phyloP scores from a whole-genome alignment of 2,797 vertebrate genomes.

The Acestrorhynchus altus region DNA sequence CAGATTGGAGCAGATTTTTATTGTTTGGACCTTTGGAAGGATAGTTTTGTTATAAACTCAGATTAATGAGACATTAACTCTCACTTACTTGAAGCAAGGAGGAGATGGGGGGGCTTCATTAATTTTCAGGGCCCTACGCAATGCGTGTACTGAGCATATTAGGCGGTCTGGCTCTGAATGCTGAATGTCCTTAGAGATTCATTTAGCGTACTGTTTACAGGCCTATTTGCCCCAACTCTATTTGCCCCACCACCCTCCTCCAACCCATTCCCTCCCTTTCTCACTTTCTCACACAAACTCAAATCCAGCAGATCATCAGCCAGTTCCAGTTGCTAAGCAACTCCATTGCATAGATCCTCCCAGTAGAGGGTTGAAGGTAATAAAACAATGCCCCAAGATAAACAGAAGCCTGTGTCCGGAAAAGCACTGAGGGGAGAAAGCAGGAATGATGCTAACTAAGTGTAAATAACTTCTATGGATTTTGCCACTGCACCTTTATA shows the following conservation, averaged over 20 bases:
- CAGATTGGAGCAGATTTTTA: no score
- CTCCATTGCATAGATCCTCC: slow-evolving; percentile 79
- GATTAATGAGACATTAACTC: no score
- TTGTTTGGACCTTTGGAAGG: no score
- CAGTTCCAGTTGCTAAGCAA: slow-evolving; percentile 83
- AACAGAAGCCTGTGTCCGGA: slow-evolving; percentile 72
- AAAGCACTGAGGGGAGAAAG: slow-evolving; percentile 59
- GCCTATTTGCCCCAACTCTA: not conserved
- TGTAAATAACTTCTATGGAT: slow-evolving; percentile 56
- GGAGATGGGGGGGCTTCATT: no score
- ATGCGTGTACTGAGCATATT: no score
- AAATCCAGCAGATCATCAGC: slow-evolving; percentile 74
- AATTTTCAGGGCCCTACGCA: no score
- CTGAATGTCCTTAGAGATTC: no score
- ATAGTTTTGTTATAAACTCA: no score
- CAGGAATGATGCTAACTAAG: slow-evolving; percentile 55
- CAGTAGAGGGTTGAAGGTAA: slow-evolving; percentile 81
- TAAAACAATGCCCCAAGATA: slow-evolving; percentile 86
- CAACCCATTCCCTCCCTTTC: not conserved
- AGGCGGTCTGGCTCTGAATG: no score
- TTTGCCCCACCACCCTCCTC: not conserved
- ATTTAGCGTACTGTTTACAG: not conserved
- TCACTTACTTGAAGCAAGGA: no score
- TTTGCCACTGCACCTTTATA: slow-evolving; percentile 35
- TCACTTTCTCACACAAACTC: slow-evolving; percentile 57